phyloP scores from a whole-genome alignment of 1,140 invertebrate species.

The Hormaphis cornu region DNA sequence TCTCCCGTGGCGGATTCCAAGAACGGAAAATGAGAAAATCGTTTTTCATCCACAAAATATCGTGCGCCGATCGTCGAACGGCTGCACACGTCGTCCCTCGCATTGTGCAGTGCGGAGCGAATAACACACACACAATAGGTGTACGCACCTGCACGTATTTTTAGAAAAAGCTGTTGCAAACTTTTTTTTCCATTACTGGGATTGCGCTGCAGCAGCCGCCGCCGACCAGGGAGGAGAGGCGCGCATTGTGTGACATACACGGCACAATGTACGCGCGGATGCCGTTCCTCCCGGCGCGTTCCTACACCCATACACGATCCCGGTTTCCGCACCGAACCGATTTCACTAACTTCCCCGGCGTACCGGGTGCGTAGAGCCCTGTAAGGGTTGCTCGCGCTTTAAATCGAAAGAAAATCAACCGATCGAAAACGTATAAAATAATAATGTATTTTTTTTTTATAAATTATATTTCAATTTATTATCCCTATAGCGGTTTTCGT shows the following conservation, averaged over 20 bases:
- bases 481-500: no score
- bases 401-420: no score
- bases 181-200: conserved; percentile 20
- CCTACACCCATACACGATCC: not conserved
- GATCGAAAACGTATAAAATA: no score
- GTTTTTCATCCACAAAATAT: not conserved
- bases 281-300: not conserved
- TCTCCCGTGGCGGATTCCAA: not conserved
- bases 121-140: no score
- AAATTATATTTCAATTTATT: no score
- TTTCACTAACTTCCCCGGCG: conserved; percentile 5
- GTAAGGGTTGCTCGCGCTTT: no score
- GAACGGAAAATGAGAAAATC: not conserved
- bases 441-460: no score
- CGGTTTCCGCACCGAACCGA: not conserved
- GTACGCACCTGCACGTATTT: no score
- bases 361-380: not conserved
- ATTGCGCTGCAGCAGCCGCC: not conserved
- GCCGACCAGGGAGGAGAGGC: no score
- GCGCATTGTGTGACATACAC: not conserved
- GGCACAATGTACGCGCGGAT: not conserved
- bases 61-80: not conserved
- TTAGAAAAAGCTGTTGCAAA: conserved; percentile 3
- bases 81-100: not conserved
- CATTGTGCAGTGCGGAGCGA: not conserved